phyloP scores from a whole-genome alignment of 2,797 vertebrate genomes.

The Periparus ater region DNA sequence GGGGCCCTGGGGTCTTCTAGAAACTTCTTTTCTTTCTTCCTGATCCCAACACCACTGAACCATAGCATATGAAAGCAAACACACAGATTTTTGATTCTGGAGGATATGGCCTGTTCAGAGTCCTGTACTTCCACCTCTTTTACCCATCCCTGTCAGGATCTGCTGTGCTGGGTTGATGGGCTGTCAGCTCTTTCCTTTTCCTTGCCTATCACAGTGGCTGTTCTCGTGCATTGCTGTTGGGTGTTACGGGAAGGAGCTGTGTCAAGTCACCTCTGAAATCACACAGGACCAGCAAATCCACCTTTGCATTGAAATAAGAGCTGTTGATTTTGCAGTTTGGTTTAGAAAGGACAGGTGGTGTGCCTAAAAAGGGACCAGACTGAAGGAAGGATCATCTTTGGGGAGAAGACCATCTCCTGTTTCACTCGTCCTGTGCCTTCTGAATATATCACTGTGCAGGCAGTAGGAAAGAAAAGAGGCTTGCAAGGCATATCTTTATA shows the following conservation, averaged over 20 bases:
- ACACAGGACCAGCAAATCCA: not conserved
- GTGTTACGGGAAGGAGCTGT: not conserved
- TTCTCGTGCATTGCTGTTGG: not conserved
- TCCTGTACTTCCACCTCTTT: not conserved
- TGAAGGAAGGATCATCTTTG: not conserved
- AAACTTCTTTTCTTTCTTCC: not conserved
- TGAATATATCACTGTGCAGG: not conserved
- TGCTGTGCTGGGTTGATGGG: not conserved
- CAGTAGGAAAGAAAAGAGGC: not conserved
- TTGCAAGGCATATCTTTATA: not conserved
- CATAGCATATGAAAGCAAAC: not conserved
- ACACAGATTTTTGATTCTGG: not conserved
- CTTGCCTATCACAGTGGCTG: not conserved
- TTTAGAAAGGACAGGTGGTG: not conserved
- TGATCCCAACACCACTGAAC: not conserved
- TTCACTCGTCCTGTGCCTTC: not conserved
- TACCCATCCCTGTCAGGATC: not conserved
- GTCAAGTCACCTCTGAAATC: not conserved
- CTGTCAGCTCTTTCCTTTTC: not conserved
- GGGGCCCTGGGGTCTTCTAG: not conserved
- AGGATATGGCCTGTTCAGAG: not conserved
- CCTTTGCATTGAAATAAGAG: not conserved
- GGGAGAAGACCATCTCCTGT: not conserved
- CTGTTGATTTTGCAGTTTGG: not conserved
- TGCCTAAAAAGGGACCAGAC: not conserved